Percentiles rank a stretch among this genome's conserved stretches.
Evolutionary conservation across 1,140 invertebrate species (phyloP).

Genomic region (Lepidurus arcticus): DNA sequence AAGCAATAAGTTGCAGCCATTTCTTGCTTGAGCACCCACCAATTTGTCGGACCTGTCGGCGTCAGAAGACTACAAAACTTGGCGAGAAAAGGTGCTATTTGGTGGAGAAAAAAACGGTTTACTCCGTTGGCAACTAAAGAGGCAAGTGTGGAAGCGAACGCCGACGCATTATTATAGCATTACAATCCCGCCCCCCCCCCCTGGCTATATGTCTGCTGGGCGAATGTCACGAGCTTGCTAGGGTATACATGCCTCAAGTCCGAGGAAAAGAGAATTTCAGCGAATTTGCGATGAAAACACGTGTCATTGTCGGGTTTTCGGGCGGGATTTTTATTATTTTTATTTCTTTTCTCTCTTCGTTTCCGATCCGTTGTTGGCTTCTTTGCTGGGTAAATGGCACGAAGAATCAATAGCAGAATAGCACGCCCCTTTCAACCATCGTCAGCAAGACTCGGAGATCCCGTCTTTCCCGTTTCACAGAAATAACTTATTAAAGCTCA

Average conservation of each 20-base stretch:
- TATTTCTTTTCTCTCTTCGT: not conserved
- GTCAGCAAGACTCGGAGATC: not conserved
- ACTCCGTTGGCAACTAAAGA: not conserved
- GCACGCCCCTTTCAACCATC: not conserved
- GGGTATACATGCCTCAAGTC: not conserved
- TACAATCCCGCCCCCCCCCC: too few species aligned
- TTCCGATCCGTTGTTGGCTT: not conserved
- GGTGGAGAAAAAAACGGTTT: not conserved
- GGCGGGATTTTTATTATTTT: not conserved
- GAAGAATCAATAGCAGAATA: conserved; percentile 1
- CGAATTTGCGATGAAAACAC: not conserved
- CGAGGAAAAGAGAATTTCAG: not conserved
- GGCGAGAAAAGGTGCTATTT: conserved; percentile 1
- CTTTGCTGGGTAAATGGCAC: not conserved
- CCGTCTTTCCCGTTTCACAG: not conserved
- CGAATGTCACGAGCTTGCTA: not conserved
- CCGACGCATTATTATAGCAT: not conserved
- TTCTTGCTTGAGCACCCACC: not conserved
- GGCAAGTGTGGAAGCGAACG: not conserved
- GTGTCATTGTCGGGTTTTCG: not conserved
- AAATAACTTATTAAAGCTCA: conserved; percentile 17
- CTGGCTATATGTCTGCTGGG: not conserved
- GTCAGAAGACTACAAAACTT: not conserved
- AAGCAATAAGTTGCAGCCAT: conserved; percentile 4
- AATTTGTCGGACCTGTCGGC: not conserved